Percentiles rank a stretch among this genome's conserved stretches.
Conservation (phyloP, 2,113 vertebrate species). For the Paradoxurus hermaphroditus region DNA sequence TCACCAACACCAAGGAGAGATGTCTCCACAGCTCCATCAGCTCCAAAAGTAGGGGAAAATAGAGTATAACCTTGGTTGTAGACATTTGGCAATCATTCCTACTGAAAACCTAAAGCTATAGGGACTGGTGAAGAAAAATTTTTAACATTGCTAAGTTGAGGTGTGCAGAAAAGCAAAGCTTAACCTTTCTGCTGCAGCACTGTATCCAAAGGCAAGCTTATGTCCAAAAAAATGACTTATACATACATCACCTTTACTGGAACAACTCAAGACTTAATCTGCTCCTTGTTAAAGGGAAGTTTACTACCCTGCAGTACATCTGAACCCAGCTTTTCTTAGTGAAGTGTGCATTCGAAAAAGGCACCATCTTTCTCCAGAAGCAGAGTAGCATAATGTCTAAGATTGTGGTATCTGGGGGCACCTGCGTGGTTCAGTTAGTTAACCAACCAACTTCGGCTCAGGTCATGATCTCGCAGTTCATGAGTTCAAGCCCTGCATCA, state of each 20-base stretch:
- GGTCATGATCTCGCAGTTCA: too few species aligned
- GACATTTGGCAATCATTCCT: slow-evolving; percentile 8
- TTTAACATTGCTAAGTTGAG: neutral
- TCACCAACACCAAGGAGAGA: neutral
- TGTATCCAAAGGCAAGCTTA: neutral
- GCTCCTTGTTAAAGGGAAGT: neutral
- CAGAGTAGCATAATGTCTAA: neutral
- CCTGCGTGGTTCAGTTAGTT: too few species aligned
- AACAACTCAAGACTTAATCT: slow-evolving; percentile 22
- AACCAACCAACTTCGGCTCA: too few species aligned
- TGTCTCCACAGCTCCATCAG: neutral
- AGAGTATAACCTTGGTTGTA: neutral
- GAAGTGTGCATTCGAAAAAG: neutral
- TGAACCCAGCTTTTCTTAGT: neutral
- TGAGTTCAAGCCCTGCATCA: too few species aligned
- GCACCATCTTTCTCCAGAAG: neutral
- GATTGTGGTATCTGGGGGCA: neutral
- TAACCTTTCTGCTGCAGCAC: neutral
- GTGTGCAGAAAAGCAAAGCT: neutral
- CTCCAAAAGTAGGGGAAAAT: neutral
- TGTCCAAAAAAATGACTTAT: slow-evolving; percentile 36
- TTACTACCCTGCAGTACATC: neutral
- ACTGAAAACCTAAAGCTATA: slow-evolving; percentile 32
- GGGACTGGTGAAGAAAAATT: neutral
- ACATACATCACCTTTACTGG: neutral